These are phyloP conservation scores for Papilio aristodemus DNA, from an alignment of 1,140 invertebrate genomes.

Conservation along the genomic window DNA sequence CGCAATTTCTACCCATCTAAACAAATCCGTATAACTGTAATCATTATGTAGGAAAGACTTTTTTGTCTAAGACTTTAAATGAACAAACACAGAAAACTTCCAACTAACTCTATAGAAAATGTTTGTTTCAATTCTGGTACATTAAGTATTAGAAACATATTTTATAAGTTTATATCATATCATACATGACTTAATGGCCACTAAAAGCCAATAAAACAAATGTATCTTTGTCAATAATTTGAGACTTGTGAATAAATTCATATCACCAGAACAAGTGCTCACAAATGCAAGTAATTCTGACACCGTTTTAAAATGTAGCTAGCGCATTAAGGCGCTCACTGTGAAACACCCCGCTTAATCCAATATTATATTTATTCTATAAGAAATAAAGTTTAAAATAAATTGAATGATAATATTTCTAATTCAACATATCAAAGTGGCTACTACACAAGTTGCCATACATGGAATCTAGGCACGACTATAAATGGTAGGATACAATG, in stretches of 20 bases:
- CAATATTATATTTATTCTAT: neutral
- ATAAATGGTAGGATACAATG: constrained; percentile 31
- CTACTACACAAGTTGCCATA: constrained; percentile 25
- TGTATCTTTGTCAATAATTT: constrained; percentile 12
- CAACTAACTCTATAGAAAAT: too few species aligned
- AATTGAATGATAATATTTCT: neutral
- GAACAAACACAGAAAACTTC: too few species aligned
- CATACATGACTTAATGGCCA: neutral
- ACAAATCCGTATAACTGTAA: too few species aligned
- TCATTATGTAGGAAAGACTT: too few species aligned
- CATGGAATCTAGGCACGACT: constrained; percentile 3
- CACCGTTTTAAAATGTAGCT: constrained; percentile 33
- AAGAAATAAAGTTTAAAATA: neutral
- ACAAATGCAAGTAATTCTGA: constrained; percentile 32
- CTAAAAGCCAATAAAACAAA: constrained; percentile 20
- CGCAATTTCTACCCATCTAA: too few species aligned
- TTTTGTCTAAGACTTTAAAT: too few species aligned
- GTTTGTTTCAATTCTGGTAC: too few species aligned
- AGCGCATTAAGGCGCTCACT: constrained; percentile 7
- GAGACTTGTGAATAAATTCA: constrained; percentile 26
- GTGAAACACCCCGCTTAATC: neutral
- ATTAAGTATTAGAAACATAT: too few species aligned
- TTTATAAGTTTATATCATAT: too few species aligned
- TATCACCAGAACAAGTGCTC: constrained; percentile 29
- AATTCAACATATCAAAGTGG: constrained; percentile 7